Evolutionary conservation across 2,888 invertebrate species (phyloP), one percentile per base, ranked within the genome.

Genomic region (Ectobius pallidus): DNA sequence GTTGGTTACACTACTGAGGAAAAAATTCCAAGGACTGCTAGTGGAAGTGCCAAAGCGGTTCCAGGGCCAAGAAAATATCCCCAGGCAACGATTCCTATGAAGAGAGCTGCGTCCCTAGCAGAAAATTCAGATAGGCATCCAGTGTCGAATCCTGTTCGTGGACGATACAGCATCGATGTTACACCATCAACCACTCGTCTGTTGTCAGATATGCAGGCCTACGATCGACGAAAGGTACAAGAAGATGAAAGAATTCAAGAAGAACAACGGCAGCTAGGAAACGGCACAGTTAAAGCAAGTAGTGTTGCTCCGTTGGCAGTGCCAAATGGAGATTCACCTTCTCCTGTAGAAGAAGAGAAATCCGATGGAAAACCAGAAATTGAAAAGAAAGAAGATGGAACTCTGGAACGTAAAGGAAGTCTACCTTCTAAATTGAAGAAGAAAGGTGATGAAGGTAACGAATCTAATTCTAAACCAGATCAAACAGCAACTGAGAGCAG

Each of bases 401-500:
- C 39, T 27, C 30, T 27, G 25, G 34, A 46, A 72, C 81, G 82
- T 0, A 85, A 85, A 74, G 87, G 87, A 58, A 88, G 87, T 79
- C 83, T 88, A 58, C 87, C 88, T 0, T 85, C 86, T 1, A 84
- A 86, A 80, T 82, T 87, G 81, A 86, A 9, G 25, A 25, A 52
- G 25, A 11, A 34, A 11, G 34, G 7, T 7, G 34, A 34, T 34
- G 11, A 7, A 34, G 6, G 7, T 11, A 34, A 2, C 16, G 58
- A 30, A 0, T 6, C 18, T 16, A 58, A 30, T n/a, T 30, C 32
- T 1, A 16, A 30, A 16, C 30, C 30, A 16, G 46, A 30, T 11
- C 20, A 9, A 14, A 1, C 86, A 78, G 85, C 42, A 3, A 6
- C 16, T 22, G n/a, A 32, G 6, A 67, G 30, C 20, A 63, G 20